phyloP scores from a whole-genome alignment of 64 coral and sea anemone genomes.

The Montipora cactus region DNA sequence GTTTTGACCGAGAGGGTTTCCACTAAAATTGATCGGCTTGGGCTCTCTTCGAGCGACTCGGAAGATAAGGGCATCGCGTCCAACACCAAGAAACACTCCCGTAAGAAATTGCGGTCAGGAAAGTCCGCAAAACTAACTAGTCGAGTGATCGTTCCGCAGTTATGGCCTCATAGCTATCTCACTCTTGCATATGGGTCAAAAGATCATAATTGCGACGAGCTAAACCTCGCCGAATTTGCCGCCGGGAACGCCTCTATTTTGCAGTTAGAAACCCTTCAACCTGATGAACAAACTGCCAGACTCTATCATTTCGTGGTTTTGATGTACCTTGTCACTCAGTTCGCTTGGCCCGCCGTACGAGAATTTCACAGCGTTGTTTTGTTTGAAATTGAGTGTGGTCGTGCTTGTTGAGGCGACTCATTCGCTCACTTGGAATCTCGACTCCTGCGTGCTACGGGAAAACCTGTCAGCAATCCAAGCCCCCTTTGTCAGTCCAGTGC shows the following conservation, averaged over 20 bases:
- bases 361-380: slow-evolving; percentile 10
- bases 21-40: too few species aligned
- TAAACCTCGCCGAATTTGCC: slow-evolving; percentile 27
- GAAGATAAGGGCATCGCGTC: too few species aligned
- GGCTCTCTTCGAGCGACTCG: too few species aligned
- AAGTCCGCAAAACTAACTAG: slow-evolving; percentile 34
- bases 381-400: slow-evolving; percentile 41
- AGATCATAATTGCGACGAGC: slow-evolving; percentile 2
- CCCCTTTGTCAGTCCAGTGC: background rate
- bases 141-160: background rate
- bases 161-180: slow-evolving; percentile 42
- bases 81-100: too few species aligned
- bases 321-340: slow-evolving; percentile 48
- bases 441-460: background rate
- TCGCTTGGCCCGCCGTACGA: background rate
- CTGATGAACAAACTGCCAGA: background rate
- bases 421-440: slow-evolving; percentile 21
- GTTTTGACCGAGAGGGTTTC: too few species aligned
- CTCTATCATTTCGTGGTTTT: background rate
- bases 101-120: background rate
- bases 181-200: background rate
- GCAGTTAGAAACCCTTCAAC: background rate
- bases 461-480: background rate
- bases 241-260: slow-evolving; percentile 41
- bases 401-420: slow-evolving; percentile 13